phyloP scores from a whole-genome alignment of 2,113 vertebrate species.

The Atractosteus spatula region DNA sequence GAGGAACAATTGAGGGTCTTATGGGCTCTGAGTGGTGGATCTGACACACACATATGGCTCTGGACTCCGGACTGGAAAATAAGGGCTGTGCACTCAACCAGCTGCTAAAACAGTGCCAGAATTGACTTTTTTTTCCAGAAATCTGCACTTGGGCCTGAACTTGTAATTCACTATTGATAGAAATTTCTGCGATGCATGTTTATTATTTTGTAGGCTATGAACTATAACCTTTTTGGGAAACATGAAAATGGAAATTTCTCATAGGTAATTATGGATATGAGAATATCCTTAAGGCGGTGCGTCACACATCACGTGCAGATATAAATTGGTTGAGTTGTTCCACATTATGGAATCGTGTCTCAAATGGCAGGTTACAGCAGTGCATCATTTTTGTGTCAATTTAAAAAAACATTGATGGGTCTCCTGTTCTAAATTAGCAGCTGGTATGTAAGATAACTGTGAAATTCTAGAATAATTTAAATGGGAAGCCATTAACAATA shows the following conservation, averaged over 20 bases:
- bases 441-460: no score
- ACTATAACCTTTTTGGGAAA: not conserved
- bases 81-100: slow-evolving; percentile 11
- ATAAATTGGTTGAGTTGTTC: no score
- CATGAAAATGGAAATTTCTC: not conserved
- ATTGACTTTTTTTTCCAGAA: slow-evolving; percentile 19
- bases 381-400: no score
- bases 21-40: slow-evolving; percentile 13
- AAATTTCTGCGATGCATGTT: not conserved
- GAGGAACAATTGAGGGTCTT: slow-evolving; percentile 28
- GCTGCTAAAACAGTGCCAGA: slow-evolving; percentile 2
- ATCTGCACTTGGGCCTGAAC: not conserved
- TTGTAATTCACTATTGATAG: not conserved
- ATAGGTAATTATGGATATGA: no score
- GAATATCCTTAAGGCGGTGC: no score
- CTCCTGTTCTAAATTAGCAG: no score
- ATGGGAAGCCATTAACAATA: no score
- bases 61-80: not conserved
- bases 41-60: slow-evolving; percentile 10
- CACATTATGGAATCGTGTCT: no score
- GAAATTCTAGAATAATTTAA: no score
- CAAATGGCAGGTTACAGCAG: no score
- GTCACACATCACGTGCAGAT: no score
- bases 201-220: not conserved
- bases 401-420: no score